Percentiles rank a stretch among this genome's conserved stretches.
Conservation (phyloP, 2,888 invertebrate genomes). For the Mamestra brassicae region DNA sequence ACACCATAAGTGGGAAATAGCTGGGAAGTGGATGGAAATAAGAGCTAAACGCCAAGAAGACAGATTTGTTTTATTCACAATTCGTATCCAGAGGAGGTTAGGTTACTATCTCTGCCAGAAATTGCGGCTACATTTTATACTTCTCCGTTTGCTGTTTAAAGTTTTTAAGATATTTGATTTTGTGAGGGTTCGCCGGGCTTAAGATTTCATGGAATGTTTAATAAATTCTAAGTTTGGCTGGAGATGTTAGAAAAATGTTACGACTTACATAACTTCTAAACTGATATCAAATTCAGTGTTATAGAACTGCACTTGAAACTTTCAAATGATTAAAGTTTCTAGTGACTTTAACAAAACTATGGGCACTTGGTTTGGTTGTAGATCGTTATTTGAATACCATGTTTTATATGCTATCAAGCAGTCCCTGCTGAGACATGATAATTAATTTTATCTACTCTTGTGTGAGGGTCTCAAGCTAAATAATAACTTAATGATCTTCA, state of each 20-base stretch:
- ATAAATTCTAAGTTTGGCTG: constrained; percentile 14
- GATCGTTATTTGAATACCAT: background rate
- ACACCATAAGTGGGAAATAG: constrained; percentile 82
- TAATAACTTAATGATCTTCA: no score
- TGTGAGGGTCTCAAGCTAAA: no score
- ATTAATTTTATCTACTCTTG: background rate
- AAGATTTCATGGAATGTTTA: constrained; percentile 45
- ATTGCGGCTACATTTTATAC: constrained; percentile 62
- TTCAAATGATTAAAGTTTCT: background rate
- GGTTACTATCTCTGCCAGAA: constrained; percentile 47
- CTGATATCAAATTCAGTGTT: background rate
- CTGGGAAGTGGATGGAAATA: constrained; percentile 86
- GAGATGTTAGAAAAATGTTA: constrained; percentile 15
- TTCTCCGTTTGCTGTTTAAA: constrained; percentile 54
- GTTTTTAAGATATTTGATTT: constrained; percentile 58
- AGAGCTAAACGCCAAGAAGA: constrained; percentile 87
- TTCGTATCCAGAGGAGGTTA: constrained; percentile 64
- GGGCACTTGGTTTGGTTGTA: background rate
- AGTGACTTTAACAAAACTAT: background rate
- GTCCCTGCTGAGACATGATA: background rate
- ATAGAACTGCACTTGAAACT: background rate
- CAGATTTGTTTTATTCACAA: constrained; percentile 88
- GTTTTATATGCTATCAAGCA: background rate
- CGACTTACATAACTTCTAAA: constrained; percentile 4
- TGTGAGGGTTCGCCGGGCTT: constrained; percentile 19